Percentiles rank a stretch among this genome's conserved stretches.
Conservation (phyloP, 2,888 invertebrate genomes). For the Nasonovia ribisnigri region DNA sequence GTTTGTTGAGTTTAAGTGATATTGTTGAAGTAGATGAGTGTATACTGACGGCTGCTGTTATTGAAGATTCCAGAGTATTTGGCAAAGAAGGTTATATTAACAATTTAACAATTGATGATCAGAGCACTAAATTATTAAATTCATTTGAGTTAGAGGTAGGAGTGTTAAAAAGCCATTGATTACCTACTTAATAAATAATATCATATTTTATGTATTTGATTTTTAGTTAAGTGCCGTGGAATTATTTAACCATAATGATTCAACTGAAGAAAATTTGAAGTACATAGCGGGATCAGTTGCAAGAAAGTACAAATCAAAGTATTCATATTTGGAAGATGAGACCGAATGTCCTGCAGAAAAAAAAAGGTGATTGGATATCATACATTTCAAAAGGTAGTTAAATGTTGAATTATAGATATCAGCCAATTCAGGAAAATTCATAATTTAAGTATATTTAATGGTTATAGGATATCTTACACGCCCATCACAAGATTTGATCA, state of each 20-base stretch:
- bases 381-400: constrained; percentile 3
- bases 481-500: background rate
- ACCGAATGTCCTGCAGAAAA: too few relatives aligned
- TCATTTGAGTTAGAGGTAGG: constrained; percentile 6
- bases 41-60: constrained; percentile 3
- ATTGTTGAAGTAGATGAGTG: background rate
- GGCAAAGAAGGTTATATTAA: background rate
- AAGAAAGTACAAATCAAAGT: constrained; percentile 9
- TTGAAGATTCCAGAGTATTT: background rate
- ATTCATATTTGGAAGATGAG: background rate
- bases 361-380: background rate
- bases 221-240: background rate
- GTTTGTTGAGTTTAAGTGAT: background rate
- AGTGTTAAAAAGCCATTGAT: background rate
- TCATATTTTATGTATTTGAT: constrained; percentile 4
- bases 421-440: too few relatives aligned
- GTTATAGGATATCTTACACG: background rate
- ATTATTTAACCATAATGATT: background rate
- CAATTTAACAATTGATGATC: background rate
- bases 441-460: background rate
- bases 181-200: background rate
- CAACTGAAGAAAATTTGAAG: constrained; percentile 7
- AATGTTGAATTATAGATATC: background rate
- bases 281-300: constrained; percentile 15
- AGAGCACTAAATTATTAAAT: background rate